A percentile compares a stretch with the other conserved stretches of the same genome.
phyloP scores from a whole-genome alignment of 2,888 invertebrate genomes.

The Fragum whitleyi region DNA sequence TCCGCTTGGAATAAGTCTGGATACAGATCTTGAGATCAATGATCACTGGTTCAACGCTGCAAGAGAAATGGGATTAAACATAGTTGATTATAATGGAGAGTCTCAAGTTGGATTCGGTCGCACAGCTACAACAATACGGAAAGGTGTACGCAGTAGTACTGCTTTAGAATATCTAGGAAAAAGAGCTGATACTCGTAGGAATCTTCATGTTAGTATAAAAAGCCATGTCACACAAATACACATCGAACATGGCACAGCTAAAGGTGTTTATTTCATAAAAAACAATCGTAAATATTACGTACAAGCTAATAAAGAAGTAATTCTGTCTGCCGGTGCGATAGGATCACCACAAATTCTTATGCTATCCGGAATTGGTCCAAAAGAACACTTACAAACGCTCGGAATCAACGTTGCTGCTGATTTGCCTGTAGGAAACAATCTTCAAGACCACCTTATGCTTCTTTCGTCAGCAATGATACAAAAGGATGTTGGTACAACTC shows the following conservation, averaged over 20 bases:
- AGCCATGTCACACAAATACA: too few species aligned
- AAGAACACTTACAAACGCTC: conserved; percentile 78
- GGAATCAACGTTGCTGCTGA: conserved; percentile 78
- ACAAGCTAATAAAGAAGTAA: too few species aligned
- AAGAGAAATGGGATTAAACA: conserved; percentile 30
- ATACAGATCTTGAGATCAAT: conserved; percentile 5
- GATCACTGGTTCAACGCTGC: conserved; percentile 22
- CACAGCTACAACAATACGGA: conserved; percentile 27
- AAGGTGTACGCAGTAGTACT: conserved; percentile 34
- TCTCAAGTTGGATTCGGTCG: conserved; percentile 29
- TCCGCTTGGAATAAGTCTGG: not conserved
- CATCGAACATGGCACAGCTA: too few species aligned
- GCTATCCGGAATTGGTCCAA: too few species aligned
- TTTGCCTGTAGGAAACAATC: conserved; percentile 72
- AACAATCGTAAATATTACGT: too few species aligned
- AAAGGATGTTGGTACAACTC: conserved; percentile 32
- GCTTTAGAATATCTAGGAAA: conserved; percentile 27
- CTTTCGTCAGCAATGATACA: conserved; percentile 35
- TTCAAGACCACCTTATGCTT: conserved; percentile 45
- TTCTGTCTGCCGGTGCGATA: too few species aligned
- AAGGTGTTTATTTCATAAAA: too few species aligned
- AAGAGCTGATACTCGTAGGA: conserved; percentile 9
- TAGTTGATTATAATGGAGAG: conserved; percentile 43
- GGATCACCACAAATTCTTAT: conserved; percentile 82
- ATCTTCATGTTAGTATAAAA: too few species aligned